These are phyloP conservation scores for Lasioglossum vierecki DNA, from an alignment of 2,888 invertebrate species.

Conservation along the genomic window DNA sequence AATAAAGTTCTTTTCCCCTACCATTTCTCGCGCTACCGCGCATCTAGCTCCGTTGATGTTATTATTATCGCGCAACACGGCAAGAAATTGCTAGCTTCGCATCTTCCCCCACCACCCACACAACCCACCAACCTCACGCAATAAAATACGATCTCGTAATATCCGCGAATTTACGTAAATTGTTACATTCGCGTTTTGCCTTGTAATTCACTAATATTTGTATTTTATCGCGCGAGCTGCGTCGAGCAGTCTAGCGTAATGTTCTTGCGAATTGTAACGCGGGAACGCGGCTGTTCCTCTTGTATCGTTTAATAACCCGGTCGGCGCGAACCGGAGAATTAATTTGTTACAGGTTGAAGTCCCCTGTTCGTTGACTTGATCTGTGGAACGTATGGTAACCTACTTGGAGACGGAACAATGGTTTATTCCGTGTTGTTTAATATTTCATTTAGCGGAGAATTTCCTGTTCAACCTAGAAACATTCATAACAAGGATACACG, in stretches of 20 bases:
- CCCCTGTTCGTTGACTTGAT: not conserved
- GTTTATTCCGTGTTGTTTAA: not conserved
- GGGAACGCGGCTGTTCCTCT: not conserved
- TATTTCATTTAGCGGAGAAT: not conserved
- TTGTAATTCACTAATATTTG: slow-evolving; percentile 5
- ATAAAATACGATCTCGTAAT: not conserved
- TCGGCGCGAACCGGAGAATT: not conserved
- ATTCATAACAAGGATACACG: not conserved
- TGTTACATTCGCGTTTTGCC: not conserved
- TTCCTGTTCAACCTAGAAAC: not conserved
- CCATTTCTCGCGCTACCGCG: not conserved
- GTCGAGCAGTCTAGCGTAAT: not conserved
- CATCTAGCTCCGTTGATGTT: not conserved
- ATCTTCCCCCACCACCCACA: not conserved
- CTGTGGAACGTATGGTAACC: not conserved
- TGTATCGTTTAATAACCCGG: not conserved
- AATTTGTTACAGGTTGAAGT: not conserved
- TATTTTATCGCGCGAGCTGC: not conserved
- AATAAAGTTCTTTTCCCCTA: not conserved
- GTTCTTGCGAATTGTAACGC: not conserved
- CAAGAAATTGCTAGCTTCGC: not conserved
- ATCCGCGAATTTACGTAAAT: not conserved
- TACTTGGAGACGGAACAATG: not conserved
- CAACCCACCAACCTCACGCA: not conserved
- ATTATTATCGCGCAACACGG: not conserved